A percentile compares a stretch with the other conserved stretches of the same genome.
Conservation (phyloP, 2,797 vertebrate genomes). For the Artibeus lituratus region DNA sequence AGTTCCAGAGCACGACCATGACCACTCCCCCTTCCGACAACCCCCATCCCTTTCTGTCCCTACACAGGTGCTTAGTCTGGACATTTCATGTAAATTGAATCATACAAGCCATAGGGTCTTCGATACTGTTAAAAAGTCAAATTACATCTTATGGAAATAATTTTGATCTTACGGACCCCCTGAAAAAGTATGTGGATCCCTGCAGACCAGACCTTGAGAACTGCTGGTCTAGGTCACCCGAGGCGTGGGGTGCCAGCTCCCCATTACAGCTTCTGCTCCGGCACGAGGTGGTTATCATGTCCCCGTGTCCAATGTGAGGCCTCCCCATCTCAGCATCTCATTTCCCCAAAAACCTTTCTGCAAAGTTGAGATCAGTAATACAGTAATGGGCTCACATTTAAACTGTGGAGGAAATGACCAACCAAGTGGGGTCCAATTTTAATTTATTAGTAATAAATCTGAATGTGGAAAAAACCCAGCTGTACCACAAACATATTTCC, state of each 20-base stretch:
- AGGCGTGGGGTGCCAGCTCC: not conserved
- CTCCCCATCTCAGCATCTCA: not conserved
- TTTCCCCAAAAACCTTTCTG: not conserved
- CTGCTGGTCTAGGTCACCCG: not conserved
- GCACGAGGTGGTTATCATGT: not conserved
- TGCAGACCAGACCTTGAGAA: not conserved
- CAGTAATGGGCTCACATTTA: not conserved
- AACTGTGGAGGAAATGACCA: not conserved
- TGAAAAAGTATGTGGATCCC: not conserved
- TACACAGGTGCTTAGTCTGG: not conserved
- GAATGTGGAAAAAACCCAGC: not conserved
- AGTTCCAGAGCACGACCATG: not conserved
- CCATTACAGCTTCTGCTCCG: not conserved
- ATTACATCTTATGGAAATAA: not conserved
- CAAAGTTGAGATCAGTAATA: not conserved
- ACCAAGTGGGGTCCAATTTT: not conserved
- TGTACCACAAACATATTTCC: not conserved
- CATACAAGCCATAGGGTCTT: not conserved
- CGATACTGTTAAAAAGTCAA: not conserved
- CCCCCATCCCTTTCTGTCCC: not conserved
- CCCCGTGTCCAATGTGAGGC: not conserved
- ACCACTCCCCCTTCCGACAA: not conserved
- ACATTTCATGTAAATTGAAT: not conserved
- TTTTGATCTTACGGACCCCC: not conserved
- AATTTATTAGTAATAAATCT: conserved; percentile 18